Percentiles rank a stretch among this genome's conserved stretches.
These are phyloP conservation scores for Dysidea cf. avara DNA, from an alignment of 37 sponge, comb jelly and placozoan genomes.

Conservation along the genomic window DNA sequence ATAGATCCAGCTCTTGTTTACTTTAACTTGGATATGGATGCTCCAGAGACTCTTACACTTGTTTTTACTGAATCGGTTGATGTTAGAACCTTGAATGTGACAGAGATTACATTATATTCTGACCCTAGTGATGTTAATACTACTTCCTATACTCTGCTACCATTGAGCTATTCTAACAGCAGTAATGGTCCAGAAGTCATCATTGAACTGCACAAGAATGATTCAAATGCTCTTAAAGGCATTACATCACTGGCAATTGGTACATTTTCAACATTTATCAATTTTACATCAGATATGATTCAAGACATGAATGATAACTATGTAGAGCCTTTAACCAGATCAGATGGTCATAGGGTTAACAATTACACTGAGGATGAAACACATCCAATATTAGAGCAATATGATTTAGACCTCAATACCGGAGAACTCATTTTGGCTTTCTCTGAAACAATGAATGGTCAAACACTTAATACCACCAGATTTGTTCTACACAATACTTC, in stretches of 20 bases:
- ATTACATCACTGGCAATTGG: constrained; percentile 46
- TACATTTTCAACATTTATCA: constrained; percentile 46
- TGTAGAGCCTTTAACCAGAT: constrained; percentile 22
- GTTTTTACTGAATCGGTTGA: constrained; percentile 81
- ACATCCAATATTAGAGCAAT: constrained; percentile 48
- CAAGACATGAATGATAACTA: constrained; percentile 82
- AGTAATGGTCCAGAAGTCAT: constrained; percentile 65
- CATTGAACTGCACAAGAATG: constrained; percentile 35
- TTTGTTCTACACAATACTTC: constrained; percentile 58
- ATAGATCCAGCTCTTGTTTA: constrained; percentile 48
- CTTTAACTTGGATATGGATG: constrained; percentile 73
- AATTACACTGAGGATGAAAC: constrained; percentile 53
- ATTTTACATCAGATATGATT: constrained; percentile 44
- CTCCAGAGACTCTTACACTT: constrained; percentile 65
- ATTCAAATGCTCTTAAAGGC: constrained; percentile 69
- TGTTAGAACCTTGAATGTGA: constrained; percentile 57
- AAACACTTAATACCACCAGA: constrained; percentile 11
- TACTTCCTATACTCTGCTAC: constrained; percentile 30
- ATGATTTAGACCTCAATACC: constrained; percentile 69
- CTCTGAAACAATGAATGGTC: constrained; percentile 76
- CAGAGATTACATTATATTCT: constrained; percentile 61
- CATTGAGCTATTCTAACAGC: constrained; percentile 43
- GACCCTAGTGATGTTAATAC: neutral
- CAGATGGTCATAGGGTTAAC: constrained; percentile 9
- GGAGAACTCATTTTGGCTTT: constrained; percentile 69